Evolutionary conservation across 2,113 vertebrate species (phyloP).

Genomic region (Chamaetylas fuelleborni): DNA sequence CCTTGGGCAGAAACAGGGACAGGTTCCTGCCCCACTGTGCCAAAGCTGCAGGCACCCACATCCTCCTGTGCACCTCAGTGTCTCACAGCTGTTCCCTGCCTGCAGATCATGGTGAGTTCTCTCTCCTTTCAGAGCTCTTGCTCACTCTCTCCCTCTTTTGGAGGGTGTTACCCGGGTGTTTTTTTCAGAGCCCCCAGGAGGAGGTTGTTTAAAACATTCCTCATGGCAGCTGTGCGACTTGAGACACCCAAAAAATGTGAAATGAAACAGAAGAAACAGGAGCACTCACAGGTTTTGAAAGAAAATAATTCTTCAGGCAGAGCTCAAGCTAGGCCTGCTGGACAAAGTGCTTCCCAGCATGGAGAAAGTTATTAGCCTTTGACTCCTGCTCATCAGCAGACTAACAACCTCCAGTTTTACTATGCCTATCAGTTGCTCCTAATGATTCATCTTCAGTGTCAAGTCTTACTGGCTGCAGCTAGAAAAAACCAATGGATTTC

Average conservation of each 20-base stretch:
- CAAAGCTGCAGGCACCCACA: background rate
- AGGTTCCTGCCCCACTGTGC: rapidly evolving
- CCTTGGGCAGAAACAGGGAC: background rate
- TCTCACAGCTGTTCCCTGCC: background rate
- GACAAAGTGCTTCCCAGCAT: background rate
- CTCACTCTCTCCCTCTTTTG: background rate
- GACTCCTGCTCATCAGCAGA: background rate
- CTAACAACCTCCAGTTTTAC: background rate
- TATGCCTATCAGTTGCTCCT: background rate
- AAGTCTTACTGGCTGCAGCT: background rate
- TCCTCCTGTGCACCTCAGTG: background rate
- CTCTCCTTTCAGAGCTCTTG: background rate
- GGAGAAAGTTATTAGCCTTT: background rate
- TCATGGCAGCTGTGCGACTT: background rate
- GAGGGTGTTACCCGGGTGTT: background rate
- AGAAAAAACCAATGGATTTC: background rate
- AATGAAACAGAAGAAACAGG: background rate
- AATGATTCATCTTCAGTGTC: background rate
- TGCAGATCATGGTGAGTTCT: rapidly evolving
- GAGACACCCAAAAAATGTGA: background rate
- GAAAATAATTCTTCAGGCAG: background rate
- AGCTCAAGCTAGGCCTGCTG: background rate
- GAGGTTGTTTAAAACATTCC: background rate
- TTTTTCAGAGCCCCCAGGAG: background rate
- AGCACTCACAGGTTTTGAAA: background rate